Evolutionary conservation across 2,888 invertebrate species (phyloP).

Genomic region (Candidula unifasciata): DNA sequence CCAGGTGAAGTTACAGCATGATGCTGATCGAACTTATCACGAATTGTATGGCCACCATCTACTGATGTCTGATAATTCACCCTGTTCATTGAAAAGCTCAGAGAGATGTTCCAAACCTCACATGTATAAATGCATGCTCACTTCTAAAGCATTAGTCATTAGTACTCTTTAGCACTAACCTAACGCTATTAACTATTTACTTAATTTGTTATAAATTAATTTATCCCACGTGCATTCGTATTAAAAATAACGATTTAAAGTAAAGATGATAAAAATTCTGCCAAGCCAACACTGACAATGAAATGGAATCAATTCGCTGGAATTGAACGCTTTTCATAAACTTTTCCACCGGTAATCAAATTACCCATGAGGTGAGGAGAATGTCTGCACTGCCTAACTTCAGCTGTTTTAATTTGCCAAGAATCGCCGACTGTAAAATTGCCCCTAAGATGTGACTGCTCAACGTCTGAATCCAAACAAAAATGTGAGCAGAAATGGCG

Average conservation of each 20-base stretch:
- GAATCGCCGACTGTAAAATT: not conserved
- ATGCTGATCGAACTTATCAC: not conserved
- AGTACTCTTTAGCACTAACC: not conserved
- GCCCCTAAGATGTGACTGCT: not conserved
- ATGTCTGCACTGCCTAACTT: not conserved
- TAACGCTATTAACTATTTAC: not conserved
- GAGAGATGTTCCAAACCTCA: not conserved
- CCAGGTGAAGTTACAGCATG: not conserved
- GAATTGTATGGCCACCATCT: not conserved
- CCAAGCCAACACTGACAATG: too few species aligned
- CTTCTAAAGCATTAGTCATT: not conserved
- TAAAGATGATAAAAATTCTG: too few species aligned
- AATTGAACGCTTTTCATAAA: too few species aligned
- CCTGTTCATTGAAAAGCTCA: slow-evolving; percentile 9
- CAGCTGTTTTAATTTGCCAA: slow-evolving; percentile 22
- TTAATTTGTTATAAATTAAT: too few species aligned
- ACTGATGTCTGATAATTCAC: not conserved
- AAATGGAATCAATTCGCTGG: too few species aligned
- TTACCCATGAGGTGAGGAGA: not conserved
- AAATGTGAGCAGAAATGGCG: not conserved
- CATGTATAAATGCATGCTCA: not conserved
- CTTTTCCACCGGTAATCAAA: not conserved
- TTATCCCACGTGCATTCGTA: too few species aligned
- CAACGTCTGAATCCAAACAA: not conserved
- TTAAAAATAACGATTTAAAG: too few species aligned